Evolutionary conservation across 2,113 vertebrate species (phyloP), one percentile per base, ranked within the genome.

Genomic region (Miniopterus natalensis): DNA sequence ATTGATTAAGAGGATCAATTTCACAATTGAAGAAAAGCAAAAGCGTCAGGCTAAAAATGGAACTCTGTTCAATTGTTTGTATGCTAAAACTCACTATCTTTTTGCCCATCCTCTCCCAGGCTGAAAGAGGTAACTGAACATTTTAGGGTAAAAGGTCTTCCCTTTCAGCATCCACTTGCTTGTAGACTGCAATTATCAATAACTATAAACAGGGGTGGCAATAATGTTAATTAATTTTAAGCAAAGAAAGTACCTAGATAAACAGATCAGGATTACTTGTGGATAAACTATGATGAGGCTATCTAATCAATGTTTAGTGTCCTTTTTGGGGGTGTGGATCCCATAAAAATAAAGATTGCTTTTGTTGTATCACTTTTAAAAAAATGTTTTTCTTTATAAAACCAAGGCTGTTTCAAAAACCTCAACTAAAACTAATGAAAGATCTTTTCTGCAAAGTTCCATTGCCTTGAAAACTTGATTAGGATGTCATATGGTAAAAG

Each of bases 1-100:
- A 96, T 92, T 84, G 92, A 96, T 89, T 49, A 91, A 68, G 40
- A 89, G 40, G 93, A 94, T 95, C 96, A 95, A 94, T 96, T 94
- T 96, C 89, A 68, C 73, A 96, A 79, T n/a, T 88, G 45, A 95
- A 20, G 57, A 71, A 94, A 93, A 94, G 55, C 61, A 93, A 92
- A 75, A 77, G 47, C 8, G 6, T 51, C 59, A 84, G 31, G 77
- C 78, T 91, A 94, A 92, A 95, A 92, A 95, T 27, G 83, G 61
- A 94, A 90, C 9, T 71, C 75, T 42, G 45, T 95, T 96, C 85
- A 93, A 29, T 74, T 80, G 89, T 94, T 91, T 92, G 74, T 85
- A 85, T 47, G 11, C 74, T 94, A 79, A 94, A 83, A 36, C 55
- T 96, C 49, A 85, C 75, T 92, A 61, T 92, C 61, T 74, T 86